phyloP scores from a whole-genome alignment of 1,140 invertebrate genomes.

The Drosophila sturtevanti region DNA sequence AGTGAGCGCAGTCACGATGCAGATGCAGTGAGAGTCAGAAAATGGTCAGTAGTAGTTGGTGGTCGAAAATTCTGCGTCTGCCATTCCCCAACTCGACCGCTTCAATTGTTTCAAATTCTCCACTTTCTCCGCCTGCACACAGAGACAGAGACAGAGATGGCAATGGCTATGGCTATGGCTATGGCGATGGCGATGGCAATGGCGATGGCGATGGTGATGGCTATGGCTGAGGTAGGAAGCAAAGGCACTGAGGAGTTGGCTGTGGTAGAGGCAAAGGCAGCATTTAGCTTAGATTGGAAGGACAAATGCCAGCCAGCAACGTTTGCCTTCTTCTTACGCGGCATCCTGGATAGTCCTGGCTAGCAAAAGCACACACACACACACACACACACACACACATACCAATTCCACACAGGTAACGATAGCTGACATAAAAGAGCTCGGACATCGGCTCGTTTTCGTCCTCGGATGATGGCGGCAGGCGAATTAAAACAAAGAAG shows the following conservation, averaged over 20 bases:
- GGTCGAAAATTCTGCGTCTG: conserved; percentile 79
- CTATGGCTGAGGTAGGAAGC: conserved; percentile 30
- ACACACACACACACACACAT: no score
- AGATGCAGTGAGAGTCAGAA: conserved; percentile 65
- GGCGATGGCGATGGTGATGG: not conserved
- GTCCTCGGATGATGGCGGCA: conserved; percentile 33
- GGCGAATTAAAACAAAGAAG: conserved; percentile 78
- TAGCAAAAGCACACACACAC: conserved; percentile 19
- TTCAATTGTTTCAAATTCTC: conserved; percentile 79
- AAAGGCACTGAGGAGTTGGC: conserved; percentile 37
- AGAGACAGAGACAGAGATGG: not conserved
- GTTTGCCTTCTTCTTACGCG: conserved; percentile 77
- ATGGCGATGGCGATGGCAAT: conserved; percentile 17
- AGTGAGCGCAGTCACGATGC: conserved; percentile 49
- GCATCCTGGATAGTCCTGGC: conserved; percentile 58
- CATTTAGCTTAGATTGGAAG: conserved; percentile 80
- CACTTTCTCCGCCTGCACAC: conserved; percentile 47
- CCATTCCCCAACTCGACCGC: conserved; percentile 52
- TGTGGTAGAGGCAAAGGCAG: conserved; percentile 41
- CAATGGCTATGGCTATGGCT: conserved; percentile 16
- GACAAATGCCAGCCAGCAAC: conserved; percentile 71
- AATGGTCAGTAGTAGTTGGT: conserved; percentile 79
- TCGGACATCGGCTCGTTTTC: conserved; percentile 54
- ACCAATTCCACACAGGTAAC: conserved; percentile 59
- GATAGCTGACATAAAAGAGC: conserved; percentile 66